These are phyloP conservation scores for Andrena camellia DNA, from an alignment of 2,888 invertebrate species.

Conservation along the genomic window DNA sequence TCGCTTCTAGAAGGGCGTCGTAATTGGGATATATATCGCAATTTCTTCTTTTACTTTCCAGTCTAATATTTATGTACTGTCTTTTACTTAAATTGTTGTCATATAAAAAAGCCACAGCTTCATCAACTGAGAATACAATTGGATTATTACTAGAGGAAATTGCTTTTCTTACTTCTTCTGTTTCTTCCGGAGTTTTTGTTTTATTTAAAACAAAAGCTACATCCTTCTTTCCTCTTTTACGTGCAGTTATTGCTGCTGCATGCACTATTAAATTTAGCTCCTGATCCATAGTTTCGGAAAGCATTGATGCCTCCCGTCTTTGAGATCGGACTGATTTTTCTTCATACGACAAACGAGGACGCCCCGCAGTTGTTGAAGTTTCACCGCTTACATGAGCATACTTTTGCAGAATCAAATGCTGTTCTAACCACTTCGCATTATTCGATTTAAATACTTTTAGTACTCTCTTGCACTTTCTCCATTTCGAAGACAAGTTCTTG, in stretches of 20 bases:
- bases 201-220: neutral
- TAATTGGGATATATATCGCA: slow-evolving; percentile 4
- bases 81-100: slow-evolving; percentile 2
- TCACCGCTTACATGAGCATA: neutral
- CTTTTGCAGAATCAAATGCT: neutral
- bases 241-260: neutral
- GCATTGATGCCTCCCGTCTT: slow-evolving; percentile 9
- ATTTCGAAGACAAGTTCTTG: neutral
- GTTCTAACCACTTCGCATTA: neutral
- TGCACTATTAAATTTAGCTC: slow-evolving; percentile 3
- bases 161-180: slow-evolving; percentile 1
- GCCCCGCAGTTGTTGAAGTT: neutral
- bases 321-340: neutral
- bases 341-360: neutral
- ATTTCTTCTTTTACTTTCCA: slow-evolving; percentile 15
- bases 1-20: neutral
- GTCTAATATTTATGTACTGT: slow-evolving; percentile 1
- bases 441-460: neutral
- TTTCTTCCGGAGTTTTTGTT: neutral
- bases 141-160: neutral
- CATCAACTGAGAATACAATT: neutral
- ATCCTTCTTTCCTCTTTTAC: slow-evolving; percentile 1
- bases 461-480: neutral
- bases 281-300: slow-evolving; percentile 9
- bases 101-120: slow-evolving; percentile 10